These are phyloP conservation scores for Syndactyla subalaris DNA, from an alignment of 2,797 vertebrate genomes.

Conservation along the genomic window DNA sequence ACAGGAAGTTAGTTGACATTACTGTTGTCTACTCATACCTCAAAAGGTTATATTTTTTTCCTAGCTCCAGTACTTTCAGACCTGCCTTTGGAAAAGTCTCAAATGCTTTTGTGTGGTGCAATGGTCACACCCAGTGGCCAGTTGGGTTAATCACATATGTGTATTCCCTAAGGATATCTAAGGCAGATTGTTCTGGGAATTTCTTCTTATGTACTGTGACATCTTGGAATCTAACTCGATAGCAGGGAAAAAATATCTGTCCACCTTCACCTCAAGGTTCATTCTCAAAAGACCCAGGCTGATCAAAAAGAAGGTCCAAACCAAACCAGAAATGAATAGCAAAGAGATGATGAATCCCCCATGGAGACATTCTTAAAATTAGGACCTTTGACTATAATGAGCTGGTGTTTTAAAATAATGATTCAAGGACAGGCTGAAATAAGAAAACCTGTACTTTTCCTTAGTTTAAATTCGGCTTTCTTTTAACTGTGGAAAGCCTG, in stretches of 20 bases:
- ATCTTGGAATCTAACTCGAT: slow-evolving; percentile 23
- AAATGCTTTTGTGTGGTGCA: slow-evolving; percentile 64
- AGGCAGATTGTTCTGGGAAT: slow-evolving; percentile 28
- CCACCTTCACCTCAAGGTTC: slow-evolving; percentile 28
- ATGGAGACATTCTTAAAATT: slow-evolving; percentile 39
- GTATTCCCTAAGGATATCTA: slow-evolving; percentile 61
- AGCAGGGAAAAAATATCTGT: slow-evolving; percentile 11
- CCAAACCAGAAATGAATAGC: slow-evolving; percentile 35
- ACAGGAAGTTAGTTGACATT: not conserved
- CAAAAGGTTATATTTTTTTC: not conserved
- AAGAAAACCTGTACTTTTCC: not conserved
- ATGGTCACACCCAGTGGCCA: slow-evolving; percentile 80
- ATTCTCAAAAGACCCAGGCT: not conserved
- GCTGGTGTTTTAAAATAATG: slow-evolving; percentile 45
- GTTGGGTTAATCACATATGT: slow-evolving; percentile 66
- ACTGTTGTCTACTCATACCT: not conserved
- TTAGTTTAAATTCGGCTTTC: slow-evolving; percentile 40
- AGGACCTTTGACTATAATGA: slow-evolving; percentile 47
- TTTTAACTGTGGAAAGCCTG: slow-evolving; percentile 37
- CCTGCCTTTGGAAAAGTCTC: slow-evolving; percentile 13
- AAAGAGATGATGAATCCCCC: slow-evolving; percentile 23
- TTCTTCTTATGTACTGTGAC: not conserved
- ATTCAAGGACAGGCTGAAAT: slow-evolving; percentile 57
- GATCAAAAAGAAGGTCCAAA: slow-evolving; percentile 25
- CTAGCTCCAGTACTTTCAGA: not conserved